Base-by-base conservation (phyloP, 2,113 vertebrate genomes). In the Caranx melampygus region DNA sequence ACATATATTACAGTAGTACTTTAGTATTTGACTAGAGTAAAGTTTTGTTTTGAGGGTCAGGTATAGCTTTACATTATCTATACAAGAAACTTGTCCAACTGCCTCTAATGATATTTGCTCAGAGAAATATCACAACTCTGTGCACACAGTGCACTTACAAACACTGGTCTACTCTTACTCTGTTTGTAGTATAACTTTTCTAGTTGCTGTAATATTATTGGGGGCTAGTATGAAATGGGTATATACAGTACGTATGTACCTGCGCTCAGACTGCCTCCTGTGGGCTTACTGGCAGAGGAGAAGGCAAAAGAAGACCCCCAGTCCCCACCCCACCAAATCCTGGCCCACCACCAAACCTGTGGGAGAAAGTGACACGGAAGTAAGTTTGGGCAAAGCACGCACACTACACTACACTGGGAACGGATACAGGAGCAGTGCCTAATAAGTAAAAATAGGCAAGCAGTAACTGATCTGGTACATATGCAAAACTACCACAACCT, bases 231-330 rank as follows among this genome's bases (percentile, higher is more conserved):
- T 65, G 62, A 78, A 40, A 49, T 57, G 44, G 70, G 61, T 77
- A 54, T 64, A 82, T 40, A 66, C 1, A 84, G 45, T 45, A 83
- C 69, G 42, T 52, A 70, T 91, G 95, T 96, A 99, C 98, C 98
- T 99, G 98, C 98, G 92, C 98, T 99, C 92, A 99, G 96, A 96
- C 98, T 99, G 95, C 98, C 94, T 89, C 95, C 98, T 90, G 97
- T 97, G 90, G 97, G 97, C 93, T 99, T 99, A 97, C 92, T 97
- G 94, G 97, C 91, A 76, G 96, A 92, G 93, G 97, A 96, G 96
- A 99, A 99, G 91, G 94, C 97, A 94, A 99, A 99, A 73, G 97
- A 95, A 69, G 97, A 96, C 61, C 96, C 93, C 97, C 97, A 90
- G 97, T 94, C 75, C 95, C 96, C 92, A 95, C 96, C 89, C 96